These are phyloP conservation scores for Semotilus atromaculatus DNA, from an alignment of 2,797 vertebrate genomes.

Conservation along the genomic window DNA sequence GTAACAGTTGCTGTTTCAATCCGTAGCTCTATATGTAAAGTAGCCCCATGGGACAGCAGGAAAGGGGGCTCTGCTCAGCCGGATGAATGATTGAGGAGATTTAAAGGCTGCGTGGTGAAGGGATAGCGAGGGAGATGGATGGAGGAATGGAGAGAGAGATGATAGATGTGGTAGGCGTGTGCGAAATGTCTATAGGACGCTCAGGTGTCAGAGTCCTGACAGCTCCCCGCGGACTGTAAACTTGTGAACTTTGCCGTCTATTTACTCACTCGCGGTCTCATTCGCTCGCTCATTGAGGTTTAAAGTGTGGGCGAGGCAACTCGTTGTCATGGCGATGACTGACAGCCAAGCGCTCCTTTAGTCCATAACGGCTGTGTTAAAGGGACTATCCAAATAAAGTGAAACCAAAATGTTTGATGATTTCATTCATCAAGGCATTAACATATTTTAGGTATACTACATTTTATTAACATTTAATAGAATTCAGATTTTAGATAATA, in stretches of 20 bases:
- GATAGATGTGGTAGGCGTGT: conserved; percentile 41
- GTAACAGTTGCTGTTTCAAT: conserved; percentile 39
- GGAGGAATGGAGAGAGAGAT: conserved; percentile 30
- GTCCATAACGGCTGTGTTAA: too few relatives aligned
- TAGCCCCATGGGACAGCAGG: conserved; percentile 18
- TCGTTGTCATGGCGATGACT: conserved; percentile 2
- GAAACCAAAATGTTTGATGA: too few relatives aligned
- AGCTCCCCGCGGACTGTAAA: conserved; percentile 20
- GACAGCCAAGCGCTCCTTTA: conserved; percentile 18
- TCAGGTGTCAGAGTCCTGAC: conserved; percentile 35
- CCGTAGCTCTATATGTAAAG: conserved; percentile 40
- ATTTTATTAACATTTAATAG: too few relatives aligned
- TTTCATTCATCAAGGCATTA: too few relatives aligned
- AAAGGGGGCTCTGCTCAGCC: conserved; percentile 21
- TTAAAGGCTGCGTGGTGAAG: conserved; percentile 59
- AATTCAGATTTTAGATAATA: too few relatives aligned
- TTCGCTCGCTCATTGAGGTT: conserved; percentile 11
- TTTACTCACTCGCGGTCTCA: background rate
- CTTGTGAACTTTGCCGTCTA: conserved; percentile 38
- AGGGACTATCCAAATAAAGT: too few relatives aligned
- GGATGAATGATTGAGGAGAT: conserved; percentile 51
- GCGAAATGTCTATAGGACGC: conserved; percentile 30
- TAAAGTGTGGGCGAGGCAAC: conserved; percentile 11
- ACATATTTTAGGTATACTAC: too few relatives aligned
- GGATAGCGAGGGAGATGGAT: conserved; percentile 52